Evolutionary conservation across 2,888 invertebrate species (phyloP).

Genomic region (Leptogaster cylindrica): DNA sequence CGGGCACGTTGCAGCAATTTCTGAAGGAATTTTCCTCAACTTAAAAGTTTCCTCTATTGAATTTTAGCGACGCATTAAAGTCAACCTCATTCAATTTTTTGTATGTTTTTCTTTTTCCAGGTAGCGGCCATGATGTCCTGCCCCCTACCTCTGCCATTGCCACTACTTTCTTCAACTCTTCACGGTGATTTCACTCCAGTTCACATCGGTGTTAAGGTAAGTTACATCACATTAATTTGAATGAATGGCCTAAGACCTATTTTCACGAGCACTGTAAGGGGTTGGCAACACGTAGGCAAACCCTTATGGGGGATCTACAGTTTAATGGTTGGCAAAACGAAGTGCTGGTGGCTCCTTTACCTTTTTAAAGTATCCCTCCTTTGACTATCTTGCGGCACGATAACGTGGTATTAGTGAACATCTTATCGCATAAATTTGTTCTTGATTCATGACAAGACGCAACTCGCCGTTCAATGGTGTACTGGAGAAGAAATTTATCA

Average conservation of each 20-base stretch:
- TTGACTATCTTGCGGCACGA: conserved; percentile 3
- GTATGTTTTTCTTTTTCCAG: conserved; percentile 52
- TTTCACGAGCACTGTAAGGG: conserved; percentile 2
- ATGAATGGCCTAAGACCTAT: conserved; percentile 37
- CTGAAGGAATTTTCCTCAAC: no score
- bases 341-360: conserved; percentile 1
- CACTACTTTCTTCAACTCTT: conserved; percentile 61
- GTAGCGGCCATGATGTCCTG: conserved; percentile 64
- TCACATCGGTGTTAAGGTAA: conserved; percentile 63
- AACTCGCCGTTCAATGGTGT: conserved; percentile 1
- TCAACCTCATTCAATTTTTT: conserved; percentile 26
- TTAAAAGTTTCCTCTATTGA: no score
- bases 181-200: conserved; percentile 61
- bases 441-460: conserved; percentile 5
- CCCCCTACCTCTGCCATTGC: conserved; percentile 62
- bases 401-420: background rate
- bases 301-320: conserved; percentile 2
- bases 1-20: no score
- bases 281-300: background rate
- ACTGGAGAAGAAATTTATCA: conserved; percentile 20
- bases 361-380: conserved; percentile 27
- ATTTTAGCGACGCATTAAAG: no score
- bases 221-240: conserved; percentile 45
- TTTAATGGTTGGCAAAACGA: background rate
- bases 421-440: conserved; percentile 38